Conservation (phyloP, 2,888 invertebrate species). For the Agriotes lineatus region DNA sequence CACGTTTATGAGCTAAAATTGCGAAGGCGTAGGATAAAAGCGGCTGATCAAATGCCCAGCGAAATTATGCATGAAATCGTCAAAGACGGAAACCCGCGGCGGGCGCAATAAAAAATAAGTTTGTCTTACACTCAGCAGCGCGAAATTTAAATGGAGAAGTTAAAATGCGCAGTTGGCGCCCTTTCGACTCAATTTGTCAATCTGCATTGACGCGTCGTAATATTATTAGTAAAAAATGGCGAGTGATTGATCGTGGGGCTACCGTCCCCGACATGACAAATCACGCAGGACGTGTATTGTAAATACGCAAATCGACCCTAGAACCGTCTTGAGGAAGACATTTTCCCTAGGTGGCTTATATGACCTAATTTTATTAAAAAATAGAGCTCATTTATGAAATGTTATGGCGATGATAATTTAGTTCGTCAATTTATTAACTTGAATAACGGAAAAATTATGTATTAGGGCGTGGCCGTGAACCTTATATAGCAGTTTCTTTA, state of each 20-base stretch:
- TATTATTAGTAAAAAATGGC: neutral
- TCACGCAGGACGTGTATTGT: neutral
- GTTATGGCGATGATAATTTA: too few species aligned
- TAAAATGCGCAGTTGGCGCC: neutral
- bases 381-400: too few species aligned
- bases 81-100: slow-evolving; percentile 21
- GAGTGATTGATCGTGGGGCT: neutral
- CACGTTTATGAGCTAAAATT: slow-evolving; percentile 38
- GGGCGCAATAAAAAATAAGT: slow-evolving; percentile 24
- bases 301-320: neutral
- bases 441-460: too few species aligned
- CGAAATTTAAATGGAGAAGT: slow-evolving; percentile 14
- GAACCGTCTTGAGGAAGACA: too few species aligned
- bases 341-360: too few species aligned
- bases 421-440: too few species aligned
- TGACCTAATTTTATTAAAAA: too few species aligned
- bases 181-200: slow-evolving; percentile 10
- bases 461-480: too few species aligned
- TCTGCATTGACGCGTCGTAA: slow-evolving; percentile 1
- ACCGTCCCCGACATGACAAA: neutral
- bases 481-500: too few species aligned
- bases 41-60: slow-evolving; percentile 33
- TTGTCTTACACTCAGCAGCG: slow-evolving; percentile 14
- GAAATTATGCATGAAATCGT: slow-evolving; percentile 40
- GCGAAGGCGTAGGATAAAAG: slow-evolving; percentile 37